Evolutionary conservation across 2,888 invertebrate genomes (phyloP).

Genomic region (Malacosoma neustria): DNA sequence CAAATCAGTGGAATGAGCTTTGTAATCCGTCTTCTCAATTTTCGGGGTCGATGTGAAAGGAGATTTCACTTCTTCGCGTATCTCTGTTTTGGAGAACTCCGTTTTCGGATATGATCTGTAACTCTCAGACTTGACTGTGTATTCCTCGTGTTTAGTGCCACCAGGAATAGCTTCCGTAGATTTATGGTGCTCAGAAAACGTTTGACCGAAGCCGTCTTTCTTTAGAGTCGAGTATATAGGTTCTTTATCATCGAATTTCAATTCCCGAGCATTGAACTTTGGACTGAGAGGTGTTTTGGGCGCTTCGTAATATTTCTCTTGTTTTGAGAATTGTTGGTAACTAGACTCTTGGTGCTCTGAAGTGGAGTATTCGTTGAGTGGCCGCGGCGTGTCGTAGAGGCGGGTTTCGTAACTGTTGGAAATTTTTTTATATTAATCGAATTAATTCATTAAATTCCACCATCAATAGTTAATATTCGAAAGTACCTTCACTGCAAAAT

Average conservation of each 20-base stretch:
- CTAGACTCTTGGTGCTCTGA: constrained; percentile 44
- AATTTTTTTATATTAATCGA: neutral
- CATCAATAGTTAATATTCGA: no score
- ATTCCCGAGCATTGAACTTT: constrained; percentile 65
- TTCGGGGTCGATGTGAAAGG: constrained; percentile 62
- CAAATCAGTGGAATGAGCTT: constrained; percentile 39
- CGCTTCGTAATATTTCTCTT: constrained; percentile 51
- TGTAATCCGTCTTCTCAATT: constrained; percentile 34
- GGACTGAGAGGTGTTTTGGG: constrained; percentile 60
- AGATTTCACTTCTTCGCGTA: constrained; percentile 47
- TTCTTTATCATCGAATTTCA: constrained; percentile 62
- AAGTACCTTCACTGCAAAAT: no score
- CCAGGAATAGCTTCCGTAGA: constrained; percentile 61
- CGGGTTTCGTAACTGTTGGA: constrained; percentile 72
- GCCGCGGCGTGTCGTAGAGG: constrained; percentile 68
- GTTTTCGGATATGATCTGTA: constrained; percentile 58
- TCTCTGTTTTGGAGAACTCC: constrained; percentile 45
- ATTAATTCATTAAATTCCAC: neutral
- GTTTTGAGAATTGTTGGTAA: constrained; percentile 33
- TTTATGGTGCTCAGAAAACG: constrained; percentile 56
- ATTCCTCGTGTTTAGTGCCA: constrained; percentile 57
- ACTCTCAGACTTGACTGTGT: constrained; percentile 52
- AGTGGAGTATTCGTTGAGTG: constrained; percentile 44
- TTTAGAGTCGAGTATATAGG: constrained; percentile 57
- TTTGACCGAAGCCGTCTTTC: constrained; percentile 59